Base-by-base conservation (phyloP, 2,888 invertebrate genomes). In the Nymphalis urticae region DNA sequence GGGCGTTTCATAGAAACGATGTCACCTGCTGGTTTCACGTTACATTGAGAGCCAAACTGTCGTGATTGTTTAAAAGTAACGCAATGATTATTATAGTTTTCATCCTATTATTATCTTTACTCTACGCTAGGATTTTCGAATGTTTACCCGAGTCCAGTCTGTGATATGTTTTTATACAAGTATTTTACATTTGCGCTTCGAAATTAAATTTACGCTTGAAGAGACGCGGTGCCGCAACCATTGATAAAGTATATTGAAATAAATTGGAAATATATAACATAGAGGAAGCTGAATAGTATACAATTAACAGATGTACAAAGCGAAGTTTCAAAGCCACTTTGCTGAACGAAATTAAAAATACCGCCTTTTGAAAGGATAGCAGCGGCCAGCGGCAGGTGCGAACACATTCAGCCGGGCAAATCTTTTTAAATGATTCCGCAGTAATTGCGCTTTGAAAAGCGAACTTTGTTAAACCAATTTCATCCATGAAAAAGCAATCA, bases 291-390 rank as follows among this genome's bases (percentile, higher is more conserved):
- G 54, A 64, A 64, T 64, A 47, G 27, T n/a, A 48, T 48, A 64
- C 63, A 64, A 64, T 64, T 64, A 64, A 42, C 7, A 48, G 27
- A 47, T 24, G 8, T n/a, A 56, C 47, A 42, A 21, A 64, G 47
- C 54, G 47, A 64, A 27, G 47, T 56, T 56, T 56, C 64, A 56
- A 27, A 64, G 47, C 48, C 64, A 64, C 56, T 58, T 56, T 27
- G 64, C 24, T 48, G 27, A 27, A 64, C 42, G 54, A 27, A 64
- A 56, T 64, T 63, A 54, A 63, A 64, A 56, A 64, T 64, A 64
- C 48, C 54, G 48, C 42, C 24, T 56, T 56, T 21, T 64, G 48
- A 64, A 64, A 27, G 56, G 48, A 42, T 48, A 48, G 47, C 50
- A 17, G 42, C 42, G 42, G 42, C 42, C 42, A 13, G 47, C 48